Evolutionary conservation across 2,888 invertebrate species (phyloP), one percentile per base, ranked within the genome.

Genomic region (Drosophila longiperda): DNA sequence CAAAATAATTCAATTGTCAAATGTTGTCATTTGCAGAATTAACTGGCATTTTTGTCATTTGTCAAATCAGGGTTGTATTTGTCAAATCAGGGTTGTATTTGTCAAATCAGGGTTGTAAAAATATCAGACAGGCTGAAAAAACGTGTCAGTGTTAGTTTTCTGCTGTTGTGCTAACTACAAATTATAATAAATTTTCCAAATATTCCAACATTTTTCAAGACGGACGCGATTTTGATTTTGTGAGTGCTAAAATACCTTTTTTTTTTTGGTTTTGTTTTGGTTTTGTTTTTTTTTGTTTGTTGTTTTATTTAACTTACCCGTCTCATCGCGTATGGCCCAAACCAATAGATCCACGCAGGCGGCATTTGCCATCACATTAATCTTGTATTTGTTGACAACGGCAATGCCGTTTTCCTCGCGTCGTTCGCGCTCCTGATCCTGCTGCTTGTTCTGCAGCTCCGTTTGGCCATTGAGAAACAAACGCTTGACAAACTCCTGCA

Each of bases 311-410:
- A 15, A 80, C 91, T 94, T 93, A 98, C 98, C 98, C 91, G 97
- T 97, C 94, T 99, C 99, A 92, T 99, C 99, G 1, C 97, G 97
- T 80, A 99, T 98, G 1, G 99, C 98, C 99, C 99, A 99, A 36
- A 99, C 99, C 2, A 99, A 94, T 9, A 99, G 94, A 93, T 99
- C 99, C 0, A 99, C 98, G 91, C 99, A 99, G 1, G 98, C 98
- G 0, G 99, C 98, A 93, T 99, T 99, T 0, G 98, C 98, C 96
- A 98, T 98, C 0, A 99, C 98, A 90, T 98, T 98, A 42, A 98
- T 96, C 94, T 98, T 98, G 92, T 98, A 98, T 92, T 97, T 97
- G 93, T 98, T 97, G 3, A 98, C 96, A 0, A 96, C 95, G 0
- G 91, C 87, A 40, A 91, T 89, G 1, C 96, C 95, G 92, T 97